phyloP scores from a whole-genome alignment of 2,888 invertebrate genomes.

The Aphodius sticticus region DNA sequence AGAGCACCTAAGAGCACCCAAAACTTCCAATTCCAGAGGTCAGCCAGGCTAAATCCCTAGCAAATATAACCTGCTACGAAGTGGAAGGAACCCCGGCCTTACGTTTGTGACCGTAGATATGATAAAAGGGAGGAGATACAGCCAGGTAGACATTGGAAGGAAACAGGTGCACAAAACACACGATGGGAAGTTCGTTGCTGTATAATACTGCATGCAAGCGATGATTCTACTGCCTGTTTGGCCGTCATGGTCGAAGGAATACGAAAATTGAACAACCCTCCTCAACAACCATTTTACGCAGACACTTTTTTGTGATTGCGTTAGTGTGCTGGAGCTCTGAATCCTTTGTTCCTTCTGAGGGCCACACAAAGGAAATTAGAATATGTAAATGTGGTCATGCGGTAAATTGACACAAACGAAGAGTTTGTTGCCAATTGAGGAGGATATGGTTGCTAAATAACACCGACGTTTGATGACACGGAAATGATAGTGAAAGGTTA shows the following conservation, averaged over 20 bases:
- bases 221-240: neutral
- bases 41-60: too few species aligned
- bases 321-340: neutral
- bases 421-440: too few species aligned
- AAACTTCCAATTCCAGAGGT: too few species aligned
- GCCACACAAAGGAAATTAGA: neutral
- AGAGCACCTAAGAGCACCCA: too few species aligned
- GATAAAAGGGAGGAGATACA: slow-evolving; percentile 51
- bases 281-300: neutral
- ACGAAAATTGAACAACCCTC: slow-evolving; percentile 35
- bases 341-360: neutral
- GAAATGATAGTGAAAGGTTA: too few species aligned
- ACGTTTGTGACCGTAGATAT: slow-evolving; percentile 22
- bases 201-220: neutral
- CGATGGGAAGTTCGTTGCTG: slow-evolving; percentile 40
- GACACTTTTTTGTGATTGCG: neutral
- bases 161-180: slow-evolving; percentile 53
- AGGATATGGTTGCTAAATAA: too few species aligned
- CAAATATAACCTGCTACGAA: neutral
- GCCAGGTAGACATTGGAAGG: slow-evolving; percentile 55
- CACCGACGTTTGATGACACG: too few species aligned
- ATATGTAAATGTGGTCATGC: neutral
- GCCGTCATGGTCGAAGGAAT: slow-evolving; percentile 32
- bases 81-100: neutral
- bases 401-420: neutral